Base-by-base conservation (phyloP, 2,888 invertebrate genomes). In the Ceramica pisi region DNA sequence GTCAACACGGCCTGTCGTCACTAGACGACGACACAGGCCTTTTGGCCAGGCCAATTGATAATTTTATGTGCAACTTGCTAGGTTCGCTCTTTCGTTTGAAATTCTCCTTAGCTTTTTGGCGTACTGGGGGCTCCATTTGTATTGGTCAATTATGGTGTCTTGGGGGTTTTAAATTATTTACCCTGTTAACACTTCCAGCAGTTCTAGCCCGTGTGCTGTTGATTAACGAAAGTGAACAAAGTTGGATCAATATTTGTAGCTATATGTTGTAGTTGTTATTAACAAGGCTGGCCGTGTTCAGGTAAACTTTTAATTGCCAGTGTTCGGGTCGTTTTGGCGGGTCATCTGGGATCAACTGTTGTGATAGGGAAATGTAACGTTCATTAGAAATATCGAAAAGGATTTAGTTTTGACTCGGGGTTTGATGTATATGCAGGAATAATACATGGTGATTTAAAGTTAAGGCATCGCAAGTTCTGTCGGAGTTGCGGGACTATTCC, bases 291-390 rank as follows among this genome's bases (percentile, higher is more conserved):
- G 68, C 66, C 44, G 75, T 79, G 75, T 85, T 50, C 71, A 75
- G 75, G 74, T 78, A 85, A 86, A 86, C 79, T 86, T 86, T 86
- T 86, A 87, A 86, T 86, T 86, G 84, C 74, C 53, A 44, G 38
- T 50, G 61, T 69, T 61, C 55, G 68, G 67, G 61, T 68, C 70
- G 41, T 60, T 82, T 67, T 48, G 23, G 56, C 38, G 38, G 56
- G 60, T 78, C 82, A 82, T 61, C 16, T 7, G 64, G 79, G 78
- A 82, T 41, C 38, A n/a, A 19, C 41, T 41, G n/a, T 66, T 44
- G 56, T 44, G 26, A 60, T 67, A 66, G 19, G 65, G 55, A 68
- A 80, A 80, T 68, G 26, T 51, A n/a, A 51, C n/a, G 35, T 46
- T 56, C 38, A 67, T 73, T 61, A 51, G 50, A 56, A 23, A 67